Conservation (phyloP, 2,113 vertebrate species). For the Prionailurus viverrinus region DNA sequence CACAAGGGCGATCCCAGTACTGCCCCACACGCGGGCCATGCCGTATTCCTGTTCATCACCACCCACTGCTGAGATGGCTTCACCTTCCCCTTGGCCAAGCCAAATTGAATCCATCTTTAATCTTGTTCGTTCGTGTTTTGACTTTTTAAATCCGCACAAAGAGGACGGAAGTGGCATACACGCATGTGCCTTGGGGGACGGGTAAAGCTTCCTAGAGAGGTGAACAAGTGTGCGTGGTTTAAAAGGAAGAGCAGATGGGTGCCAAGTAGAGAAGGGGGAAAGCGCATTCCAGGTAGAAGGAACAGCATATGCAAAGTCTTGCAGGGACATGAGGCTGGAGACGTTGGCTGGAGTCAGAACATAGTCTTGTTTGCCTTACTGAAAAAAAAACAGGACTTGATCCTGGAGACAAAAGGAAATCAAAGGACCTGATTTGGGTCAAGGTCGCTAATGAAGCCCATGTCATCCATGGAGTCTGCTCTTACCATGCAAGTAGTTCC, state of each 20-base stretch:
- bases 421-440: neutral
- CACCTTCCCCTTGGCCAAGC: neutral
- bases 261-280: neutral
- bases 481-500: neutral
- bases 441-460: neutral
- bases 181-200: neutral
- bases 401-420: neutral
- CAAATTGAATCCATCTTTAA: neutral
- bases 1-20: neutral
- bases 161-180: neutral
- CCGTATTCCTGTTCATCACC: neutral
- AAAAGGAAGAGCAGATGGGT: neutral
- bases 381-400: neutral
- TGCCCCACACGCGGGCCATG: fast-evolving
- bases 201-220: neutral
- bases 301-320: neutral
- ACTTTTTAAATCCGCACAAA: neutral
- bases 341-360: neutral
- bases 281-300: neutral
- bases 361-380: neutral
- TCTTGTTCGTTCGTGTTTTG: neutral
- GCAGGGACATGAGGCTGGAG: neutral
- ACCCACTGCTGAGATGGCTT: neutral
- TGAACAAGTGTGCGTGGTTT: neutral
- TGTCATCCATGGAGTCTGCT: neutral